Percentiles rank a stretch among this genome's conserved stretches.
These are phyloP conservation scores for Charanyca ferruginea DNA, from an alignment of 2,888 invertebrate genomes.

Conservation along the genomic window DNA sequence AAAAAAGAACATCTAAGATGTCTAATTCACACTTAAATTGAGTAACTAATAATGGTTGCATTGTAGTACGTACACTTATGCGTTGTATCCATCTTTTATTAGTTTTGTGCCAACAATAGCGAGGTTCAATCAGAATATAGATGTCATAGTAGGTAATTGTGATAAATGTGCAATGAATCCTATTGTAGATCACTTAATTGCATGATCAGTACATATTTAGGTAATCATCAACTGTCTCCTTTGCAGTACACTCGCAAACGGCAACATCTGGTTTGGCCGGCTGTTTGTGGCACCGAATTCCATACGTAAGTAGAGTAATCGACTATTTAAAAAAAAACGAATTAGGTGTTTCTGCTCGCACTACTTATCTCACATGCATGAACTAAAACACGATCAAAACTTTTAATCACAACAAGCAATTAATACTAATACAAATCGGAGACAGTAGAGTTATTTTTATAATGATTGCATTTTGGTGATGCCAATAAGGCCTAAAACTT, in stretches of 20 bases:
- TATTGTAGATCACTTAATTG: no score
- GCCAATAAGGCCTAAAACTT: neutral
- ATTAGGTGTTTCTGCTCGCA: conserved; percentile 9
- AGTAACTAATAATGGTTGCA: neutral
- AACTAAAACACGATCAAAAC: conserved; percentile 23
- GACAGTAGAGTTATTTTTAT: conserved; percentile 11
- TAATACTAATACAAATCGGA: conserved; percentile 38
- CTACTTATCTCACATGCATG: conserved; percentile 17
- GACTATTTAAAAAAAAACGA: conserved; percentile 28
- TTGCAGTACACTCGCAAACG: neutral
- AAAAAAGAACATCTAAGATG: no score
- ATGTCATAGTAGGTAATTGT: neutral
- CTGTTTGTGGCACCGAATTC: neutral
- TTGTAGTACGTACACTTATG: neutral
- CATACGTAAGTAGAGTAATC: conserved; percentile 19
- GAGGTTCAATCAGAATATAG: neutral
- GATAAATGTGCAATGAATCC: neutral
- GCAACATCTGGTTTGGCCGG: no score
- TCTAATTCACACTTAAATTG: neutral
- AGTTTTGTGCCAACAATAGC: neutral
- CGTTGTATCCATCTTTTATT: neutral
- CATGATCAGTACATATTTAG: neutral
- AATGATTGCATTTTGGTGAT: conserved; percentile 5
- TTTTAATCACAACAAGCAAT: conserved; percentile 32
- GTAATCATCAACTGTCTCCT: neutral